Evolutionary conservation across 2,797 vertebrate genomes (phyloP), one percentile per base, ranked within the genome.

Genomic region (Limnodromus scolopaceus): DNA sequence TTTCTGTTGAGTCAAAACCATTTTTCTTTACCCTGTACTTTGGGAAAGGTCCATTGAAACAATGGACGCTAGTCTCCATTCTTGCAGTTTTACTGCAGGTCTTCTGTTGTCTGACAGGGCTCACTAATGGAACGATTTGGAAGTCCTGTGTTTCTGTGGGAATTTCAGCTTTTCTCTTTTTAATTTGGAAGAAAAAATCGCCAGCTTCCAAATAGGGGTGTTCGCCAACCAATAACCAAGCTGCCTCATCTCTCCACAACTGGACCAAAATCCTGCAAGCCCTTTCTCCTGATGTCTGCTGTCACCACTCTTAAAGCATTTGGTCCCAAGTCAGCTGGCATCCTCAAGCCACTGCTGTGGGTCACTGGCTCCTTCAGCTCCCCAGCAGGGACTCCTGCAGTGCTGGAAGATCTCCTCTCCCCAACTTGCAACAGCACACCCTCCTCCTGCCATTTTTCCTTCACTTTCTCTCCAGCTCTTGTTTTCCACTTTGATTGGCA

Each of bases 401-500:
- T 3, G 1, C 69, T 38, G 80, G 9, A 15, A 66, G 34, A 48
- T n/a, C 36, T 25, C 15, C 43, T 39, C 28, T 84, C 22, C 48
- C 22, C 51, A 2, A 6, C 54, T 25, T 6, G 9, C 25, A 53
- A 45, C n/a, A 84, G 61, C 78, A 69, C 32, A 48, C 49, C 64
- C 77, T 66, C 68, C 55, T 72, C 65, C 49, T 19, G 43, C 58
- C n/a, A 25, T 39, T 89, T 72, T 38, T 46, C 49, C 80, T 49
- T 72, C 60, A 8, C 28, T 75, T 76, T 92, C 65, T 39, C 83
- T 34, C 36, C 66, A 63, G 89, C 64, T 91, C 84, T 72, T 76
- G 86, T 77, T 96, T 93, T 93, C 87, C 88, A 94, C 85, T 83
- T 96, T 85, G 93, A 93, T 43, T 92, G 95, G 94, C 87, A 91